These are phyloP conservation scores for Dolichopus griseipennis DNA, from an alignment of 2,888 invertebrate genomes.

Conservation along the genomic window DNA sequence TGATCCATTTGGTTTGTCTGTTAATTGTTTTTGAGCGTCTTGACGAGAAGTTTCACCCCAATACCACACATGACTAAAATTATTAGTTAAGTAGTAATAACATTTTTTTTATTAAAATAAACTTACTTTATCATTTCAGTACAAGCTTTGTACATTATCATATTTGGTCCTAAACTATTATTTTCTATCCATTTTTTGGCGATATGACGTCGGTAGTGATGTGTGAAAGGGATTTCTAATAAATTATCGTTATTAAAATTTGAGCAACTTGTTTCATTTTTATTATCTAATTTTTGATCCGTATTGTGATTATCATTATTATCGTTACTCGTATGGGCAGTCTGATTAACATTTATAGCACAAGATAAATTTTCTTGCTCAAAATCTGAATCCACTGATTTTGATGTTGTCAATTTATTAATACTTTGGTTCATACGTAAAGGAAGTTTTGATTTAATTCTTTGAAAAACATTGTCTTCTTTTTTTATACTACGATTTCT, in stretches of 20 bases:
- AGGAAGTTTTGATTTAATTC: constrained; percentile 4
- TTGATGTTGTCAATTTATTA: not conserved
- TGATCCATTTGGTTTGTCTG: constrained; percentile 62
- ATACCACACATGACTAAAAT: constrained; percentile 57
- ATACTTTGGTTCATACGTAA: not conserved
- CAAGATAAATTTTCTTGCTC: not conserved
- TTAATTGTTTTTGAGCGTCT: constrained; percentile 61
- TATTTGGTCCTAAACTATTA: constrained; percentile 30
- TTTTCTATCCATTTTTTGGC: constrained; percentile 37
- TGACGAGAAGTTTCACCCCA: constrained; percentile 69
- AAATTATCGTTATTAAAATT: constrained; percentile 1
- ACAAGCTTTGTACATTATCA: constrained; percentile 39
- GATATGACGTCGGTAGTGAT: constrained; percentile 34
- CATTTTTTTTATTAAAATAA: constrained; percentile 11
- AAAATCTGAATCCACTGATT: not conserved
- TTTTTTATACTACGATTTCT: not conserved
- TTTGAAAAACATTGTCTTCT: not conserved
- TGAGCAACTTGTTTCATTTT: constrained; percentile 3
- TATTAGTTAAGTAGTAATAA: constrained; percentile 7
- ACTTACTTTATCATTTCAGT: constrained; percentile 39
- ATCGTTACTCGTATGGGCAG: not conserved
- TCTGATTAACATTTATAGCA: not conserved
- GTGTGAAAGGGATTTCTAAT: constrained; percentile 29
- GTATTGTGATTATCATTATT: not conserved
- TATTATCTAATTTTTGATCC: not conserved